A percentile compares a stretch with the other conserved stretches of the same genome.
phyloP scores from a whole-genome alignment of 2,113 vertebrate genomes.

The Lagenorhynchus albirostris region DNA sequence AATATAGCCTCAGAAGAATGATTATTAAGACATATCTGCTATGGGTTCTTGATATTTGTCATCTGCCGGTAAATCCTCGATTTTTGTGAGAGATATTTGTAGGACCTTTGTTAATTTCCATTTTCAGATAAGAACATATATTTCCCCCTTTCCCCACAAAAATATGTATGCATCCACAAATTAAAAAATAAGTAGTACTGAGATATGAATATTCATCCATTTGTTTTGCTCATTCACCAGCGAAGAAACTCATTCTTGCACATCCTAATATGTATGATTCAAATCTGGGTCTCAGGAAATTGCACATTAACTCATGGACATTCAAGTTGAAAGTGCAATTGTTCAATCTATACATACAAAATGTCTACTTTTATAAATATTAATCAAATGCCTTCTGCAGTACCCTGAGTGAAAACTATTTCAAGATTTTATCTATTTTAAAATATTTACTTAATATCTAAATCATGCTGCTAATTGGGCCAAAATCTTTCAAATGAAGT shows the following conservation, averaged over 20 bases:
- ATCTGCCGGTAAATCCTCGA: background rate
- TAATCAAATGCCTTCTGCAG: background rate
- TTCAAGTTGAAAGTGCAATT: background rate
- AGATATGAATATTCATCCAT: background rate
- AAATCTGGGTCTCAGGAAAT: background rate
- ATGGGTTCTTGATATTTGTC: background rate
- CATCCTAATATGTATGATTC: background rate
- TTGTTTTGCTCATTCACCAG: background rate
- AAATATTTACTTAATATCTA: background rate
- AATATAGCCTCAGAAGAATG: background rate
- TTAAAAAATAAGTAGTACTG: background rate
- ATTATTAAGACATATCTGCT: background rate
- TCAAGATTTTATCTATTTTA: background rate
- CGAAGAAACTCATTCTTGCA: background rate
- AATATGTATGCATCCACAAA: background rate
- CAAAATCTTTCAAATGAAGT: background rate
- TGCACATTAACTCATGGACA: background rate
- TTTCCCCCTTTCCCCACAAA: background rate
- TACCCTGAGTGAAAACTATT: background rate
- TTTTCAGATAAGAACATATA: background rate
- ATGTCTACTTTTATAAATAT: background rate
- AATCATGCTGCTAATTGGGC: background rate
- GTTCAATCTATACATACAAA: background rate
- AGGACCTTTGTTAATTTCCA: background rate
- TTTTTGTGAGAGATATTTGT: background rate